Evolutionary conservation across 2,113 vertebrate species (phyloP).

Genomic region (Guaruba guarouba): DNA sequence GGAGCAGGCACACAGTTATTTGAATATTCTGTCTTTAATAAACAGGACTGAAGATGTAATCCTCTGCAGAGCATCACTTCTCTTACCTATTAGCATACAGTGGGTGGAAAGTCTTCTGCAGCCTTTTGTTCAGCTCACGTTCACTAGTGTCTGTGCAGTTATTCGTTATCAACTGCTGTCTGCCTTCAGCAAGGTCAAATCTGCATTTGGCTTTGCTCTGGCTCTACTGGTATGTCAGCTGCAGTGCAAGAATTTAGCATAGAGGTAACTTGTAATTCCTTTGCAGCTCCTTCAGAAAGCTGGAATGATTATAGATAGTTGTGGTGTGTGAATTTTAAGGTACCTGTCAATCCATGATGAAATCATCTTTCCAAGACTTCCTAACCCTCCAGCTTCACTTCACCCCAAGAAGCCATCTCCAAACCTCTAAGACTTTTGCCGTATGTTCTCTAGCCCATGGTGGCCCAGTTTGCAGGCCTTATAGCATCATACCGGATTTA

Average conservation of each 20-base stretch:
- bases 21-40: neutral
- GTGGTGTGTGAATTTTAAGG: neutral
- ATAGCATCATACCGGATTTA: neutral
- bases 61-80: neutral
- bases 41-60: neutral
- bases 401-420: neutral
- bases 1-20: neutral
- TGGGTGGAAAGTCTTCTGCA: neutral
- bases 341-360: neutral
- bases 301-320: neutral
- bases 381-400: neutral
- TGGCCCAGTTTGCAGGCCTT: neutral
- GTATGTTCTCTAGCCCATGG: rapidly evolving
- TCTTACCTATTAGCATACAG: neutral
- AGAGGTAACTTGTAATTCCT: neutral
- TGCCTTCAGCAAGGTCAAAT: neutral
- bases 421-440: neutral
- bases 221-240: neutral
- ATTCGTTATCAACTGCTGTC: neutral
- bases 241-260: neutral
- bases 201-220: neutral
- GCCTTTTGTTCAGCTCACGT: neutral
- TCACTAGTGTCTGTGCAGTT: neutral
- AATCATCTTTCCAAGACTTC: neutral
- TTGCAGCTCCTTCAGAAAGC: neutral